Base-by-base conservation (phyloP, 2,113 vertebrate species). In the Melanostigma gelatinosum region DNA sequence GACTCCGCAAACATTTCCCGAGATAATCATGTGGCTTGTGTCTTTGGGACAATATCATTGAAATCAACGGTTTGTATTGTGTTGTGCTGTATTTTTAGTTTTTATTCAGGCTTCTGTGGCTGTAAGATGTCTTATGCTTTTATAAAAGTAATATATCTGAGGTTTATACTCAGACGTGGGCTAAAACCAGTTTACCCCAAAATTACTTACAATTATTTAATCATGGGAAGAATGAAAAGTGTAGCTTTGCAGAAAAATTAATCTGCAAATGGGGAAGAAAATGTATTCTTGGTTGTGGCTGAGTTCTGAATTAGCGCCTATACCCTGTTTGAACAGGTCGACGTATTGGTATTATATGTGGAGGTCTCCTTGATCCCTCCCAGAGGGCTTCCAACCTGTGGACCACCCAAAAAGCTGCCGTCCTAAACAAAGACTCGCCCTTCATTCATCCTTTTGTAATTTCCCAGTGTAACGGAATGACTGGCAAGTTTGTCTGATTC, bases 341-440 rank as follows among this genome's bases (percentile, higher is more conserved):
- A 46, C 69, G 50, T 71, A 79, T 73, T 83, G 68, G 82, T 88
- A 81, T 91, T 90, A 88, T 64, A 87, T 52, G 69, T 83, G 85
- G 87, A 87, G 89, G 86, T 91, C 89, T 85, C 75, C 85, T 46
- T 93, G 86, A 93, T 91, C 87, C 90, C 87, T 88, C 90, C 91
- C 90, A 91, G 92, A 92, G 92, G 91, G 89, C 89, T 89, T 90
- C 89, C 86, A 90, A 92, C 87, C 87, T 89, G 84, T 20, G 84
- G 92, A 93, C 92, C 92, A 93, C 92, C 92, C 92, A 93, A 91
- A 58, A 92, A 89, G 83, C 92, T 87, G 87, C 77, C 77, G 61
- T 77, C 84, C 85, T 10, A 66, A 79, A 92, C 88, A 92, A 91
- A 88, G 87, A 78, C 89, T 72, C 72, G 57, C 87, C 82, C 91